Evolutionary conservation across 2,113 vertebrate species (phyloP), one percentile per base, ranked within the genome.

Genomic region (Sander vitreus): DNA sequence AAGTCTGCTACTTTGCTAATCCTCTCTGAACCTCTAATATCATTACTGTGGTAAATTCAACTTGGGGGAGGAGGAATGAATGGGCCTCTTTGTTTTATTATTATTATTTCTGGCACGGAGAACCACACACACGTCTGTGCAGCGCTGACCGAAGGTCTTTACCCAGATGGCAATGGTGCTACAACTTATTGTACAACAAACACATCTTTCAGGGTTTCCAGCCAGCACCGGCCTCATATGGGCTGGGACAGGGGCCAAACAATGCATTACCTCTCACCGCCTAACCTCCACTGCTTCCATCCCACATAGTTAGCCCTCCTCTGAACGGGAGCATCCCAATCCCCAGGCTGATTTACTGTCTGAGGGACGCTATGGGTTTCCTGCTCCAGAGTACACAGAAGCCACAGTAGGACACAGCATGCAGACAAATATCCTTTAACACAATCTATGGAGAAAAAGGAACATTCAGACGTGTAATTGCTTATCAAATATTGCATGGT

Each of bases 51-150:
- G 88, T 87, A 92, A 94, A 94, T 93, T 91, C 89, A 94, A 94
- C 92, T 93, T 86, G 79, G 87, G 87, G 88, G 89, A 87, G 87
- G 87, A 92, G 87, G 89, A 86, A 85, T 93, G 90, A 93, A 93
- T 92, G 80, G 90, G 90, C 92, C 92, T 89, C 91, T 93, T 93
- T 95, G 92, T 95, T 95, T 95, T 95, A 95, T 95, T 93, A 90
- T 88, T 95, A 95, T 95, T 96, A 93, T 95, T 95, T 93, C 95
- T 96, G 95, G 95, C 95, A 92, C 67, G 0, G 36, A 51, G 69
- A 83, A 23, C 88, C 83, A 83, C 85, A 74, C 91, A 90, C 91
- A 90, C 75, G 93, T 89, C 93, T 91, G 91, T 88, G 84, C 87
- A 69, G 91, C 64, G 43, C 86, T 93, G 94, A 94, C 93, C 93